phyloP scores from a whole-genome alignment of 1,140 invertebrate genomes.

The Whitmania pigra region DNA sequence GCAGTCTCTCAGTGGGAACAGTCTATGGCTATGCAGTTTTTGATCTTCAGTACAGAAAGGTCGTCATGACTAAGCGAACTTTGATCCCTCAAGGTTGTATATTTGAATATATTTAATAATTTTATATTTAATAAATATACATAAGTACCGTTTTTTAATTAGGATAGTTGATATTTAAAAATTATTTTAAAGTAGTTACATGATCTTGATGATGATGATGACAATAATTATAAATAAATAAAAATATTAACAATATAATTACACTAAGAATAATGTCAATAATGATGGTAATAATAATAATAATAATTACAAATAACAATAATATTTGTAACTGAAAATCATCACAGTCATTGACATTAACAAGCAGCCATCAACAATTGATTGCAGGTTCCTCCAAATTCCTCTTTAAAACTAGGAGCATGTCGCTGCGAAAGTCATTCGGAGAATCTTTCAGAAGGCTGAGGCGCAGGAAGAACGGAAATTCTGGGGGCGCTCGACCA shows the following conservation, averaged over 20 bases:
- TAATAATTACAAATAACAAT: too few relatives aligned
- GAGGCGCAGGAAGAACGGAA: neutral
- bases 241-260: too few relatives aligned
- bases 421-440: constrained; percentile 78
- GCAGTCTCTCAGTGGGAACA: constrained; percentile 68
- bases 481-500: neutral
- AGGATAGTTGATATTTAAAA: too few relatives aligned
- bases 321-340: too few relatives aligned
- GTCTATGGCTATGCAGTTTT: constrained; percentile 83
- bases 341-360: neutral
- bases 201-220: too few relatives aligned
- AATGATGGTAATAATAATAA: too few relatives aligned
- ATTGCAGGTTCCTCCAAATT: neutral
- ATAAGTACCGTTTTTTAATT: too few relatives aligned
- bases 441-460: constrained; percentile 1
- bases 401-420: constrained; percentile 32
- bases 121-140: too few relatives aligned
- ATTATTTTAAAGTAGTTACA: too few relatives aligned
- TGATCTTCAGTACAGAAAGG: constrained; percentile 64
- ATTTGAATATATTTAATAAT: neutral
- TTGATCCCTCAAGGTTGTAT: constrained; percentile 56
- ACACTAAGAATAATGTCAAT: too few relatives aligned
- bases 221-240: too few relatives aligned
- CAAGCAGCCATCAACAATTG: neutral
- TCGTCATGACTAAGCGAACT: constrained; percentile 75